Evolutionary conservation across 2,797 vertebrate species (phyloP).

Genomic region (Diplodus puntazzo): DNA sequence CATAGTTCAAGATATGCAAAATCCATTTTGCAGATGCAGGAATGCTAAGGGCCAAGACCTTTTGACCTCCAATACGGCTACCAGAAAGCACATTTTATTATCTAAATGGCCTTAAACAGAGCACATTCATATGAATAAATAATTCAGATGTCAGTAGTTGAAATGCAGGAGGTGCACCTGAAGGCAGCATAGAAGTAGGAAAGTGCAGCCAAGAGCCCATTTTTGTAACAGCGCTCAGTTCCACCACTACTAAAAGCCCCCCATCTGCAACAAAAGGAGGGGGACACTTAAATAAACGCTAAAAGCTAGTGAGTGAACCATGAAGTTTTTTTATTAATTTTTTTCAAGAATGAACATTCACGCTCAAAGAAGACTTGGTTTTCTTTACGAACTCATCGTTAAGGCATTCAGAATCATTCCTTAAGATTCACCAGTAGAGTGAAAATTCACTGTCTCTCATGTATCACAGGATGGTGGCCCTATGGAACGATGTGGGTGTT

Average conservation of each 20-base stretch:
- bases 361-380: neutral
- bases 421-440: neutral
- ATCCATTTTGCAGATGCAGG: neutral
- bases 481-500: too few relatives aligned
- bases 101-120: neutral
- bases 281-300: neutral
- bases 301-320: neutral
- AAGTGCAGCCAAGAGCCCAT: neutral
- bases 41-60: neutral
- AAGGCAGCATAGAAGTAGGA: slow-evolving; percentile 6
- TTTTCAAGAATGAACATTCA: neutral
- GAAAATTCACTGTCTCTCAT: neutral
- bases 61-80: neutral
- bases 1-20: neutral
- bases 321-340: neutral
- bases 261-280: neutral
- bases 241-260: neutral
- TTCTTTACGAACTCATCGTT: neutral
- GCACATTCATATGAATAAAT: neutral
- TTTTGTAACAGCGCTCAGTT: slow-evolving; percentile 7
- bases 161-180: neutral
- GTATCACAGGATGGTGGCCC: neutral
- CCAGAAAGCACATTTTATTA: neutral
- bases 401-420: neutral
- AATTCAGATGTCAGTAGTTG: neutral